phyloP scores from a whole-genome alignment of 1,140 invertebrate genomes.

The Laupala kohalensis region DNA sequence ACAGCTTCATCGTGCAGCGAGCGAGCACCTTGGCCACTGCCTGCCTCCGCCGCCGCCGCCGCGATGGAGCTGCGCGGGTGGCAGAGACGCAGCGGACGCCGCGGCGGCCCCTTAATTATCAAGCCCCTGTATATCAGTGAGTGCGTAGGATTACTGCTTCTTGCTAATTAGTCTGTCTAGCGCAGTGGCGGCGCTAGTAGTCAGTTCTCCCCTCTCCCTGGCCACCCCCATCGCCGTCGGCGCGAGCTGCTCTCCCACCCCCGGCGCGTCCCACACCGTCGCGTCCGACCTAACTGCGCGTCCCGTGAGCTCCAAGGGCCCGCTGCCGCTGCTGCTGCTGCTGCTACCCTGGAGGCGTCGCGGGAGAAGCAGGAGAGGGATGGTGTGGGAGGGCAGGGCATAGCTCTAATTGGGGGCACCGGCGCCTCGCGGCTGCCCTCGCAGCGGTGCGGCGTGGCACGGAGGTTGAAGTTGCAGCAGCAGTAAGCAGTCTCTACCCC shows the following conservation, averaged over 20 bases:
- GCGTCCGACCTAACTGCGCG: too few relatives aligned
- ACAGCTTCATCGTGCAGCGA: too few relatives aligned
- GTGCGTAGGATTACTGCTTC: constrained; percentile 4
- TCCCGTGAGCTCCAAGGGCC: too few relatives aligned
- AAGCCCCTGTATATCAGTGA: constrained; percentile 2
- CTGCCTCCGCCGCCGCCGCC: background rate
- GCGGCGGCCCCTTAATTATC: constrained; percentile 1
- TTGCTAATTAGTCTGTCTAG: constrained; percentile 7
- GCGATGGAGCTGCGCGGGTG: background rate
- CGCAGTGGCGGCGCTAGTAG: background rate
- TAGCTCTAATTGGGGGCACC: constrained; percentile 7
- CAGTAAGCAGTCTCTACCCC: background rate
- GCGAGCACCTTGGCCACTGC: background rate
- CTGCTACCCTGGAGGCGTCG: too few relatives aligned
- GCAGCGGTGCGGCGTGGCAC: background rate
- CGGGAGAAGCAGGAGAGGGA: background rate
- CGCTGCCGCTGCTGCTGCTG: too few relatives aligned
- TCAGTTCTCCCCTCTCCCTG: too few relatives aligned
- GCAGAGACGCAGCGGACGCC: background rate
- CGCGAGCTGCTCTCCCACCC: too few relatives aligned
- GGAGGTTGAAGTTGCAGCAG: background rate
- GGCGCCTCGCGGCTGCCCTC: background rate
- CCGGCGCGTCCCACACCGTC: too few relatives aligned
- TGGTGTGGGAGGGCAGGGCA: background rate
- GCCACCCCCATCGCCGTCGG: too few relatives aligned